These are phyloP conservation scores for Nycteola revayana DNA, from an alignment of 2,888 invertebrate genomes.

Conservation along the genomic window DNA sequence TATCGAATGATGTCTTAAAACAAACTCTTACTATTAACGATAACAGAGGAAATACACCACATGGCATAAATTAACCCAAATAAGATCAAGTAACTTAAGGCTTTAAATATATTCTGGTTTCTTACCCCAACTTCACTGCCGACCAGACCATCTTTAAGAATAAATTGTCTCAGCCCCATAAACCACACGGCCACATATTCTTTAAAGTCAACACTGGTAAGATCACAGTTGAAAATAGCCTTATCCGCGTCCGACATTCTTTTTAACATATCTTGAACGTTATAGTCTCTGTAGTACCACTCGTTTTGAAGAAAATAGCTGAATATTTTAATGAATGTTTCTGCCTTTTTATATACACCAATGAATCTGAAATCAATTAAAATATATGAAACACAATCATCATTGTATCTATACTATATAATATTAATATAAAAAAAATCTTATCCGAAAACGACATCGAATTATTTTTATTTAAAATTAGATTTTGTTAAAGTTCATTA, in stretches of 20 bases:
- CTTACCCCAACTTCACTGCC: conserved; percentile 1
- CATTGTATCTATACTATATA: too few species aligned
- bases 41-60: too few species aligned
- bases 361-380: conserved; percentile 26
- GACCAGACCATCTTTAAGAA: conserved; percentile 22
- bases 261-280: conserved; percentile 10
- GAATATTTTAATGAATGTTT: conserved; percentile 14
- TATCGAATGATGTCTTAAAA: too few species aligned
- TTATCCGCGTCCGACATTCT: conserved; percentile 17
- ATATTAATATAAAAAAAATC: too few species aligned
- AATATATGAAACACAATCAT: too few species aligned
- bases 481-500: too few species aligned
- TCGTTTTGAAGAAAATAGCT: conserved; percentile 21
- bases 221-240: conserved; percentile 26
- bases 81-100: too few species aligned
- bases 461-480: too few species aligned
- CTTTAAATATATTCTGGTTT: too few species aligned
- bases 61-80: too few species aligned
- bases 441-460: too few species aligned
- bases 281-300: conserved; percentile 25
- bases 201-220: conserved; percentile 5
- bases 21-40: too few species aligned
- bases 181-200: conserved; percentile 18
- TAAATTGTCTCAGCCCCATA: conserved; percentile 22
- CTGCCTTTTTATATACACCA: conserved; percentile 17